Percentiles rank a stretch among this genome's conserved stretches.
Conservation (phyloP, 2,888 invertebrate genomes). For the Cerceris ruficornis region DNA sequence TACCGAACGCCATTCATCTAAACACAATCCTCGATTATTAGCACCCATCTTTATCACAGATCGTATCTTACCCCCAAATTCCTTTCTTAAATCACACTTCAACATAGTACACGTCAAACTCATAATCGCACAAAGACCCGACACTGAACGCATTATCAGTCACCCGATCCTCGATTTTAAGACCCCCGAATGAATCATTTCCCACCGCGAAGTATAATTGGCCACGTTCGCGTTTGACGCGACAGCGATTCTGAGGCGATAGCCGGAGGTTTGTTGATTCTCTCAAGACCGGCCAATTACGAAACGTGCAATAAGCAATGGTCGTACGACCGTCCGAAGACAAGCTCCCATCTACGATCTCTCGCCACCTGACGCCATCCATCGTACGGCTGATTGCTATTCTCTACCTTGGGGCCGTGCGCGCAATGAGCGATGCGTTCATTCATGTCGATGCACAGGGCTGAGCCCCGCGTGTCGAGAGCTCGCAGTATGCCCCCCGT, state of each 20-base stretch:
- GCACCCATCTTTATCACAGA: too few relatives aligned
- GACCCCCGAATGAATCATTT: neutral
- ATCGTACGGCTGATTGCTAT: constrained; percentile 71
- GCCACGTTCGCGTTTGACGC: constrained; percentile 35
- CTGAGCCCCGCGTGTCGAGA: constrained; percentile 17
- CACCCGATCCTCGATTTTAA: too few relatives aligned
- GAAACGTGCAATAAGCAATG: constrained; percentile 57
- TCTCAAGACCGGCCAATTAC: constrained; percentile 56
- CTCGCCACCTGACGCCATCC: constrained; percentile 74
- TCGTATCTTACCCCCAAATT: too few relatives aligned
- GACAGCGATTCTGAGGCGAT: constrained; percentile 22
- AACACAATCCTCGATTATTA: too few relatives aligned
- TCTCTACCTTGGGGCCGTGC: constrained; percentile 57
- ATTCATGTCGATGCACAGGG: constrained; percentile 66
- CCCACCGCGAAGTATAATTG: constrained; percentile 25
- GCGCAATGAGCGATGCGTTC: constrained; percentile 70
- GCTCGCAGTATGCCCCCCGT: constrained; percentile 19
- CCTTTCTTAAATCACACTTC: too few relatives aligned
- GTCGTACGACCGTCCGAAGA: constrained; percentile 50
- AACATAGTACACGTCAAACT: too few relatives aligned
- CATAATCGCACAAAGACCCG: too few relatives aligned
- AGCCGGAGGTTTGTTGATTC: constrained; percentile 55
- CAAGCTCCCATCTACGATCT: constrained; percentile 59
- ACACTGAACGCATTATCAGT: too few relatives aligned
- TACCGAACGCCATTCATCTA: too few relatives aligned